phyloP scores from a whole-genome alignment of 53 echinoderm and acorn worm species.

The Crossaster papposus region DNA sequence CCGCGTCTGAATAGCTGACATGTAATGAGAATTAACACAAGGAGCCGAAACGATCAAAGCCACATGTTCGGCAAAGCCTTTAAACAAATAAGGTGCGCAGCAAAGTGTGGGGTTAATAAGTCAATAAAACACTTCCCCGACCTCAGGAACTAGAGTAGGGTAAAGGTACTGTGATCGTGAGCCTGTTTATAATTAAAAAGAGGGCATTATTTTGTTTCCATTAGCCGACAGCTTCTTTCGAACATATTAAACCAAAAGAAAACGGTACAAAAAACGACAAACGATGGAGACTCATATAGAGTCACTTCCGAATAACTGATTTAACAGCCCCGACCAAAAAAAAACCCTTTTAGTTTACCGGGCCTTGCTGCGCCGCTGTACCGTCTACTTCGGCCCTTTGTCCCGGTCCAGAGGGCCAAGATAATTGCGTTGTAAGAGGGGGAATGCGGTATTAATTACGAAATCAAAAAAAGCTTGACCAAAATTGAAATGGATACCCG shows the following conservation, averaged over 20 bases:
- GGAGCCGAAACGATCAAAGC: neutral
- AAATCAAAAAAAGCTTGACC: constrained; percentile 37
- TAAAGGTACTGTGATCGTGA: neutral
- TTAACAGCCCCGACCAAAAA: constrained; percentile 38
- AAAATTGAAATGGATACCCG: constrained; percentile 55
- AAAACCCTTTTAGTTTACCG: constrained; percentile 20
- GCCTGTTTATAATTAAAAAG: constrained; percentile 38
- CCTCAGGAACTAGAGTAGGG: too few relatives aligned
- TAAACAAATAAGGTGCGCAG: too few relatives aligned
- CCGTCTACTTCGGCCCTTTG: constrained; percentile 29
- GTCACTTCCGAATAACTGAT: constrained; percentile 8
- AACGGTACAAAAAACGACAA: constrained; percentile 41
- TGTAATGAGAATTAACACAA: neutral
- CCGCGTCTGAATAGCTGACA: neutral
- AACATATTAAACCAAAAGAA: neutral
- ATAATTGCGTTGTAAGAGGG: constrained; percentile 37
- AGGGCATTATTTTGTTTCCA: constrained; percentile 6
- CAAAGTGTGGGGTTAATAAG: too few relatives aligned
- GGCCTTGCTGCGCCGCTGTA: neutral
- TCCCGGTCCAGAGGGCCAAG: neutral
- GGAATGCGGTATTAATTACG: constrained; percentile 48
- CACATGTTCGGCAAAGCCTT: too few relatives aligned
- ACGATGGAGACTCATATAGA: constrained; percentile 16
- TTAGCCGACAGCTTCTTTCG: constrained; percentile 26
- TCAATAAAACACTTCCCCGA: too few relatives aligned